Conservation (phyloP, 2,113 vertebrate genomes). For the Lampris megalopsis region DNA sequence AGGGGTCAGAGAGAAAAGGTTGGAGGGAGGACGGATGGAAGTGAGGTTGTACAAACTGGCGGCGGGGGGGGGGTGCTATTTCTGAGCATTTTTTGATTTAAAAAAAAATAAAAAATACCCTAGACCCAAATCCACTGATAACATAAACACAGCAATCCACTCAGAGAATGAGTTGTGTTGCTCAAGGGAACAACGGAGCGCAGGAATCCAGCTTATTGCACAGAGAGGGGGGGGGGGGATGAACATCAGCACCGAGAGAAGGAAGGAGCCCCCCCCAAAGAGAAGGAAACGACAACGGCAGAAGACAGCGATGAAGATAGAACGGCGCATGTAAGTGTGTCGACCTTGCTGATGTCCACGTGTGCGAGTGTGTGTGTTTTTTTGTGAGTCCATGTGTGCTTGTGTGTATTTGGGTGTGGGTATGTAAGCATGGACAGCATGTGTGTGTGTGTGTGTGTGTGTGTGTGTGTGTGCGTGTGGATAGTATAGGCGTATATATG, state of each 20-base stretch:
- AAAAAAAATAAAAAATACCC: background rate
- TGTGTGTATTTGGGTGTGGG: background rate
- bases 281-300: conserved; percentile 20
- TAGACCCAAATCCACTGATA: background rate
- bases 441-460: background rate
- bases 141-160: background rate
- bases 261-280: conserved; percentile 21
- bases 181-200: background rate
- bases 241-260: conserved; percentile 26
- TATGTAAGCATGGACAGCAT: background rate
- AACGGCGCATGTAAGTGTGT: conserved; percentile 32
- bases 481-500: too few species aligned
- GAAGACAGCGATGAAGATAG: conserved; percentile 39
- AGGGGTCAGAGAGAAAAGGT: conserved; percentile 4
- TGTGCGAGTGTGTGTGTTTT: background rate
- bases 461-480: too few species aligned
- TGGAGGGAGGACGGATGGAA: conserved; percentile 20
- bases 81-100: conserved; percentile 28
- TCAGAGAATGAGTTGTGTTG: background rate
- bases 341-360: conserved; percentile 33
- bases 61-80: conserved; percentile 35
- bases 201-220: background rate
- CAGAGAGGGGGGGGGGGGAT: conserved; percentile 17
- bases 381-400: background rate
- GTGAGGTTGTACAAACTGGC: conserved; percentile 44